These are phyloP conservation scores for Bolinopsis microptera DNA, from an alignment of 37 sponge, comb jelly and placozoan genomes.

Conservation along the genomic window DNA sequence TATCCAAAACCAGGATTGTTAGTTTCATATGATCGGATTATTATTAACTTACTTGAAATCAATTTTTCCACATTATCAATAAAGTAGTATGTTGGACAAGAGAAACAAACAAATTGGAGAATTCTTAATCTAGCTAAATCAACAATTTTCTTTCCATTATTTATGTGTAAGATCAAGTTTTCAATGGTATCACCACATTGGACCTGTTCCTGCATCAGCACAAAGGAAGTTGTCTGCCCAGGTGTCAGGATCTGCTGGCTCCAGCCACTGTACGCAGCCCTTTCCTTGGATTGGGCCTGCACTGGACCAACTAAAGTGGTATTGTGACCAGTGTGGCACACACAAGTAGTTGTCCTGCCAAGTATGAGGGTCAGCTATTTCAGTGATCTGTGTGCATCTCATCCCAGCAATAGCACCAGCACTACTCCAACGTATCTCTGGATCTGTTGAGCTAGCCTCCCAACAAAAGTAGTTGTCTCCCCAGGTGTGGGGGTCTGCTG, in stretches of 20 bases:
- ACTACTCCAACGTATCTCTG: background rate
- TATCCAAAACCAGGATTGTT: too few species aligned
- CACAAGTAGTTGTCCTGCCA: conserved; percentile 18
- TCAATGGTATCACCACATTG: too few species aligned
- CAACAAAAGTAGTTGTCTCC: conserved; percentile 1
- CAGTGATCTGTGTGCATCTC: conserved; percentile 14
- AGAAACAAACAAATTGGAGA: too few species aligned
- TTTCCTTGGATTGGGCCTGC: background rate
- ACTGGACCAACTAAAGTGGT: background rate
- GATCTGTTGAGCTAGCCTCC: background rate
- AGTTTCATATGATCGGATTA: too few species aligned
- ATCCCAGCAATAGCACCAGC: background rate
- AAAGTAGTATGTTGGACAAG: too few species aligned
- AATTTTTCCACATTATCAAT: too few species aligned
- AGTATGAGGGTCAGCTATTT: conserved; percentile 17
- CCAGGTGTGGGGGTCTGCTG: background rate
- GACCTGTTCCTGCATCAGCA: background rate
- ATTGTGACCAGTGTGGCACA: background rate
- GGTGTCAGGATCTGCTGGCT: background rate
- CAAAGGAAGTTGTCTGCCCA: background rate
- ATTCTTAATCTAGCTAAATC: too few species aligned
- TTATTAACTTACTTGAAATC: too few species aligned
- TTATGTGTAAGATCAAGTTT: too few species aligned
- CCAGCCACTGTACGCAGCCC: background rate
- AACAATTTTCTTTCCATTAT: too few species aligned